Evolutionary conservation across 2,888 invertebrate genomes (phyloP), one percentile per base, ranked within the genome.

Genomic region (Girardia tigrina): DNA sequence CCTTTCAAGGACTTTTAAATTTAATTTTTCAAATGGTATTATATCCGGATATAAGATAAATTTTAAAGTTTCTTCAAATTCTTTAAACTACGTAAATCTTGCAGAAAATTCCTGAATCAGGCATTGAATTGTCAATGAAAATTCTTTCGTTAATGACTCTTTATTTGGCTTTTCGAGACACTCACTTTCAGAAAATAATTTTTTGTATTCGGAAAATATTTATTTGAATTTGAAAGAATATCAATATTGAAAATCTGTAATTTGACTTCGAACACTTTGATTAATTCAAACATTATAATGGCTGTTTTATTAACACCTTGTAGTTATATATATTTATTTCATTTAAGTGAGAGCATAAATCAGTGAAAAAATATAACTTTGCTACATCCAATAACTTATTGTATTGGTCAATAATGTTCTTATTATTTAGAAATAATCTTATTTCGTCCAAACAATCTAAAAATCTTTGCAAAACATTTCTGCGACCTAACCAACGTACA

Each of bases 21-120:
- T 56, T 56, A 56, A 56, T 56, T 56, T 56, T 12, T 56, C 56
- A 12, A 56, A 56, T 23, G 56, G n/a, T 56, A 56, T 56, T 56
- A 20, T 56, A 56, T 56, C 56, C 20, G n/a, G 56, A 56, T 56
- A 16, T 56, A 56, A 16, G 23, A 56, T 56, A 56, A 56, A 56
- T 56, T 8, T 16, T 4, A 56, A 56, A 56, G n/a, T 56, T 56
- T 56, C 56, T 56, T 56, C 56, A 56, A 12, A 56, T 56, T 4
- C 6, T 56, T 23, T 56, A 56, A 56, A 56, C n/a, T 12, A 23
- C 56, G 4, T 56, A 56, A 56, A 56, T 56, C 56, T 56, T n/a
- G 56, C 56, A 56, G 56, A 56, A 56, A 56, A 56, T 56, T 56
- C 56, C 56, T 56, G 56, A 23, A 8, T 56, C 56, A 56, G 4